Percentiles rank a stretch among this genome's conserved stretches.
Evolutionary conservation across 1,140 invertebrate genomes (phyloP).

Genomic region (Lycorma delicatula): DNA sequence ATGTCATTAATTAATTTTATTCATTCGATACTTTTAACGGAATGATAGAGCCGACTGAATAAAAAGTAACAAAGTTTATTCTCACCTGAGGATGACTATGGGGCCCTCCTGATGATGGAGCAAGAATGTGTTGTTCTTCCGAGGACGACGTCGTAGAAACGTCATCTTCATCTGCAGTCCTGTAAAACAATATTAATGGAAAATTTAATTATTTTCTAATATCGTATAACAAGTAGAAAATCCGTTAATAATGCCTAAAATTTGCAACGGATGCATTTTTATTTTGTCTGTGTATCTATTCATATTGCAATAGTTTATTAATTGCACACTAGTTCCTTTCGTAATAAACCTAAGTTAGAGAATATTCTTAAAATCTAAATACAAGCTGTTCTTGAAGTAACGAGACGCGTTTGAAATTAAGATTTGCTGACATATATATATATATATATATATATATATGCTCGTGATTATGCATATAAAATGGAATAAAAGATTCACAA

Average conservation of each 20-base stretch:
- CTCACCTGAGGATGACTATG: background rate
- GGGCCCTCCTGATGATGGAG: too few relatives aligned
- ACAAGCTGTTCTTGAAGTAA: too few relatives aligned
- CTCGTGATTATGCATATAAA: too few relatives aligned
- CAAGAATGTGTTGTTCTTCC: background rate
- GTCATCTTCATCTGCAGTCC: background rate
- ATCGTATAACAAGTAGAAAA: background rate
- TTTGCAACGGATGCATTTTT: background rate
- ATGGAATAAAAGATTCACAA: too few relatives aligned
- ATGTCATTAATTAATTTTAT: background rate
- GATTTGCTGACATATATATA: too few relatives aligned
- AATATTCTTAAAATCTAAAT: too few relatives aligned
- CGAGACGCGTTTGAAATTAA: too few relatives aligned
- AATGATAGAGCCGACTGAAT: background rate
- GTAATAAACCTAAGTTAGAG: too few relatives aligned
- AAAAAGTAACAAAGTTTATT: background rate
- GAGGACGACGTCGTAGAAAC: background rate
- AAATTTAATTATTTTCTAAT: background rate
- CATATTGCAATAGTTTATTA: background rate
- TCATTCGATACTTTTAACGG: background rate
- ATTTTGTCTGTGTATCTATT: background rate
- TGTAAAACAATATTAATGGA: background rate
- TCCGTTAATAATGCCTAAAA: background rate
- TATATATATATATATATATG: too few relatives aligned
- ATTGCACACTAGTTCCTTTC: too few relatives aligned